Base-by-base conservation (phyloP, 2,888 invertebrate species). In the Mesoligia furuncula region DNA sequence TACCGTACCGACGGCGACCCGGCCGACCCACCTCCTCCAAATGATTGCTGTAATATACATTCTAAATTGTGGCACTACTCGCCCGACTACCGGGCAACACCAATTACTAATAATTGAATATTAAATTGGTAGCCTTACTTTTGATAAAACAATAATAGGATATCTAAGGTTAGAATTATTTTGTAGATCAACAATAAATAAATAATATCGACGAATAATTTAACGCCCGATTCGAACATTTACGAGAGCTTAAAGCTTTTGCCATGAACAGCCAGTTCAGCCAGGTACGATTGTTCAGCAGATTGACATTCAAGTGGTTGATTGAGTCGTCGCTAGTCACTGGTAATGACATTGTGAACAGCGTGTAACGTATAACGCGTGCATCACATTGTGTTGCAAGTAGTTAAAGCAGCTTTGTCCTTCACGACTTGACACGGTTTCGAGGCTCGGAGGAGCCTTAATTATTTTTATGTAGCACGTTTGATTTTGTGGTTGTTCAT, bases 21-120 rank as follows among this genome's bases (percentile, higher is more conserved):
- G 69, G 57, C 36, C 64, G 79, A 74, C 62, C 75, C 70, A 77
- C 75, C 81, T 84, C 77, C 73, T 77, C 79, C 84, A 81, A 81
- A 82, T 83, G 73, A 80, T 87, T 80, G 73, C 77, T 9, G 73
- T 82, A 84, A 87, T 88, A 79, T 67, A 71, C 76, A 81, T 79
- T 82, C 75, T 45, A 86, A 83, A 83, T 81, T 82, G 84, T 70
- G 69, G 71, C 72, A 68, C 71, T 78, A 75, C 74, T 66, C 66
- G 70, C 27, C 39, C 62, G 77, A 83, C 87, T 88, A 87, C 87
- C 84, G 89, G 87, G 62, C 71, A 75, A 73, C 85, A 76, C 75
- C 84, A 79, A 87, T 88, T 87, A 87, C 80, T 54, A 77, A 79
- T 85, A 80, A 88, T 84, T 78, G 76, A 85, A 84, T 86, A 86